These are phyloP conservation scores for Aphaenogaster floridana DNA, from an alignment of 1,140 invertebrate species.

Conservation along the genomic window DNA sequence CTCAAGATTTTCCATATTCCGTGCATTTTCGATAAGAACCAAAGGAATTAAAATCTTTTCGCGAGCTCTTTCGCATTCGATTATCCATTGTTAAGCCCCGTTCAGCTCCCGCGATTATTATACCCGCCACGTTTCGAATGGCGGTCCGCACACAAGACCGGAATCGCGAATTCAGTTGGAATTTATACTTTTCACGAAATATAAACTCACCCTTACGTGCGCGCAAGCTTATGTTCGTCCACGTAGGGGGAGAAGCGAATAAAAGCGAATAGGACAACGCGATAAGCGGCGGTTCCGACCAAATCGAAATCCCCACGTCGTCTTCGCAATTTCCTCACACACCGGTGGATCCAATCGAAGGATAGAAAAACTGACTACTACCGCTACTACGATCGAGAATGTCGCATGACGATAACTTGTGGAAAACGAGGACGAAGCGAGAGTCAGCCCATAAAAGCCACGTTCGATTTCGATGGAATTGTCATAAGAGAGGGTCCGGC, in stretches of 20 bases:
- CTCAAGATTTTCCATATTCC: not conserved
- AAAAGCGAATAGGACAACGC: conserved; percentile 54
- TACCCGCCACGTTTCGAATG: conserved; percentile 67
- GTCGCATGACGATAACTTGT: conserved; percentile 40
- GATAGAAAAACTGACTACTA: conserved; percentile 64
- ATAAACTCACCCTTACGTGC: conserved; percentile 54
- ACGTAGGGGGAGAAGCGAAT: conserved; percentile 32
- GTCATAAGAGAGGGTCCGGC: conserved; percentile 11
- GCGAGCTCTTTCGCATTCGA: not conserved
- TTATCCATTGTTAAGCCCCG: conserved; percentile 50
- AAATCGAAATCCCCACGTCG: conserved; percentile 49
- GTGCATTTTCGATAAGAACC: conserved; percentile 24
- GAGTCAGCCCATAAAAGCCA: conserved; percentile 24
- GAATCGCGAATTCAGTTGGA: not conserved
- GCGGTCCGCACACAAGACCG: conserved; percentile 31
- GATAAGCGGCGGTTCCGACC: conserved; percentile 60
- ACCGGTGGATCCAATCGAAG: conserved; percentile 3
- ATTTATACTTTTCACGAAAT: conserved; percentile 64
- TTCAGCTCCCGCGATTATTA: conserved; percentile 33
- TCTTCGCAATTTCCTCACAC: conserved; percentile 40
- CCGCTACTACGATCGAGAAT: conserved; percentile 14
- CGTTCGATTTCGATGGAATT: conserved; percentile 47
- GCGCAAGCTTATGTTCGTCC: conserved; percentile 39
- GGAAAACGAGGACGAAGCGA: conserved; percentile 27
- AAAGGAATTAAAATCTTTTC: conserved; percentile 28